phyloP scores from a whole-genome alignment of 2,888 invertebrate species.

The Hydrotaea diabolus region DNA sequence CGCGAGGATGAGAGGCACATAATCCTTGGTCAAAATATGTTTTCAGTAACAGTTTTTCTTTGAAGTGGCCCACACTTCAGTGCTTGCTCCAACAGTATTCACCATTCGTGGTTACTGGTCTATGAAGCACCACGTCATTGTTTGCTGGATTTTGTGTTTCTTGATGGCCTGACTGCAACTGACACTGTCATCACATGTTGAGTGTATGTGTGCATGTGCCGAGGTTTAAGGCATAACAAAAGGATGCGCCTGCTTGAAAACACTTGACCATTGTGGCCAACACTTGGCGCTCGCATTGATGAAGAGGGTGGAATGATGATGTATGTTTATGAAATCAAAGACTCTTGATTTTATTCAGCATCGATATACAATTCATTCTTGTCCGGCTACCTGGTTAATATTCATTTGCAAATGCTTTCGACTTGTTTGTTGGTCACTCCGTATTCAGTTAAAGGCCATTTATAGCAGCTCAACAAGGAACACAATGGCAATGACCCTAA shows the following conservation, averaged over 20 bases:
- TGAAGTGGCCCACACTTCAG: too few species aligned
- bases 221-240: neutral
- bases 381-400: too few species aligned
- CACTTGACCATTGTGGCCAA: neutral
- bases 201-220: neutral
- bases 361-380: too few species aligned
- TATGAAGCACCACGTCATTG: too few species aligned
- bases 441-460: too few species aligned
- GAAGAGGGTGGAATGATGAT: too few species aligned
- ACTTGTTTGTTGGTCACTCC: too few species aligned
- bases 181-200: neutral
- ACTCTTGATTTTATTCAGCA: too few species aligned
- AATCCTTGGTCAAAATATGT: conserved; percentile 21
- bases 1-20: too few species aligned
- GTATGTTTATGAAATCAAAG: conserved; percentile 20
- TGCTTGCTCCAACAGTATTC: neutral
- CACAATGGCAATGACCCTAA: too few species aligned
- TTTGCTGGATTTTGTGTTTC: neutral
- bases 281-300: neutral
- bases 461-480: too few species aligned
- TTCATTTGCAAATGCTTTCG: too few species aligned
- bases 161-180: neutral
- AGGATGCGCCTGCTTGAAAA: conserved; percentile 8
- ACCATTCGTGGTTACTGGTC: neutral
- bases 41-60: neutral